These are phyloP conservation scores for Podotricha telesiphe DNA, from an alignment of 2,888 invertebrate species.

Conservation along the genomic window DNA sequence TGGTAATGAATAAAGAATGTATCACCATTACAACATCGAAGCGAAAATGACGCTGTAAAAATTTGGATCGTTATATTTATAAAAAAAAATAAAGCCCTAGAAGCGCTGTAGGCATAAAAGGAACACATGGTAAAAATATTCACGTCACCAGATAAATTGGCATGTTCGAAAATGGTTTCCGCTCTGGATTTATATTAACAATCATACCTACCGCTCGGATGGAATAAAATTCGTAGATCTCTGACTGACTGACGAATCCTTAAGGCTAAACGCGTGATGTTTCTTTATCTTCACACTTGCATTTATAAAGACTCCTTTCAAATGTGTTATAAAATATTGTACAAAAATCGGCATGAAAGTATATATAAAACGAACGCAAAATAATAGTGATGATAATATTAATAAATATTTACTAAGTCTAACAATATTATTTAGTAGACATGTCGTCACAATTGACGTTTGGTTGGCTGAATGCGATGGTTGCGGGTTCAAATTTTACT, in stretches of 20 bases:
- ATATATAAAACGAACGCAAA: background rate
- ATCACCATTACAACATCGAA: conserved; percentile 10
- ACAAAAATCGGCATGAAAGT: background rate
- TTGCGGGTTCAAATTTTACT: too few relatives aligned
- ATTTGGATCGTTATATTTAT: conserved; percentile 22
- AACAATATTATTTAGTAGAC: too few relatives aligned
- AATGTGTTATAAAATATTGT: background rate
- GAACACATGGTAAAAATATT: conserved; percentile 35
- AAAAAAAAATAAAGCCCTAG: conserved; percentile 31
- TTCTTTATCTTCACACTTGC: conserved; percentile 3
- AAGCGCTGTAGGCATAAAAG: conserved; percentile 36
- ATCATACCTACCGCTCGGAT: conserved; percentile 23
- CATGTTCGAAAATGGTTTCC: conserved; percentile 39
- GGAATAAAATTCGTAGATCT: conserved; percentile 20
- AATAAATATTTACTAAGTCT: too few relatives aligned
- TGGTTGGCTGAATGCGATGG: too few relatives aligned
- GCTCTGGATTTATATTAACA: conserved; percentile 37
- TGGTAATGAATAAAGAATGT: conserved; percentile 7
- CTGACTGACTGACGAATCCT: conserved; percentile 37
- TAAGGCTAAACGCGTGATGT: conserved; percentile 9
- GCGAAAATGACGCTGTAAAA: conserved; percentile 28
- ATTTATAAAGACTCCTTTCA: background rate
- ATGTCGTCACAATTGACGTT: too few relatives aligned
- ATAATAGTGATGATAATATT: too few relatives aligned
- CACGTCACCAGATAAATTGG: conserved; percentile 46